A percentile compares a stretch with the other conserved stretches of the same genome.
phyloP scores from a whole-genome alignment of 2,797 vertebrate genomes.

The Gallinago stenura region DNA sequence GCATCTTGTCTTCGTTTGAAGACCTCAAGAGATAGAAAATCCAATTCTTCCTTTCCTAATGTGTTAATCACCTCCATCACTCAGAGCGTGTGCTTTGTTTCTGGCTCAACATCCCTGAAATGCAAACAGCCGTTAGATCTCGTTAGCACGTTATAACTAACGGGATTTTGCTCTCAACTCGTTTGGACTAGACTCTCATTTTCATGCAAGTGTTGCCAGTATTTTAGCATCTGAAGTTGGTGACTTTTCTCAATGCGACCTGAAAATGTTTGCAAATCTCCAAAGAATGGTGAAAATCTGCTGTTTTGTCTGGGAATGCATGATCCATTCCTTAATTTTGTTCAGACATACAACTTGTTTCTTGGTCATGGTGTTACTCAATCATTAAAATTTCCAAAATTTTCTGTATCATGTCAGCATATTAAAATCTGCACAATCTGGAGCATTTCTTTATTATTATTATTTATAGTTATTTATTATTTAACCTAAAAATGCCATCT shows the following conservation, averaged over 20 bases:
- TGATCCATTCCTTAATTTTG: background rate
- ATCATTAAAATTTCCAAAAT: background rate
- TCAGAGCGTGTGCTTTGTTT: background rate
- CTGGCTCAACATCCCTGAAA: background rate
- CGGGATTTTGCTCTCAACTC: background rate
- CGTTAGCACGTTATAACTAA: background rate
- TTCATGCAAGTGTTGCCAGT: background rate
- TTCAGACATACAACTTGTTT: background rate
- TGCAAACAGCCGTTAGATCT: background rate
- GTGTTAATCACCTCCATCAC: conserved; percentile 41
- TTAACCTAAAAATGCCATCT: conserved; percentile 13
- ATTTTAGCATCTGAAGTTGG: background rate
- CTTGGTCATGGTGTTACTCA: background rate
- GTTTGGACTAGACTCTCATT: background rate
- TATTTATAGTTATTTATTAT: conserved; percentile 7
- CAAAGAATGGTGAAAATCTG: background rate
- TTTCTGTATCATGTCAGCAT: background rate
- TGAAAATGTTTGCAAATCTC: background rate
- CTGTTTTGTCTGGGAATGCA: background rate
- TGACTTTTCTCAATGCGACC: background rate
- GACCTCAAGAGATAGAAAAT: conserved; percentile 45
- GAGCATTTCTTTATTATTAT: background rate
- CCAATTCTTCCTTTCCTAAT: conserved; percentile 6
- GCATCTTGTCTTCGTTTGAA: background rate
- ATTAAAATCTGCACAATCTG: background rate